Base-by-base conservation (phyloP, 2,888 invertebrate species). In the Timandra comae region DNA sequence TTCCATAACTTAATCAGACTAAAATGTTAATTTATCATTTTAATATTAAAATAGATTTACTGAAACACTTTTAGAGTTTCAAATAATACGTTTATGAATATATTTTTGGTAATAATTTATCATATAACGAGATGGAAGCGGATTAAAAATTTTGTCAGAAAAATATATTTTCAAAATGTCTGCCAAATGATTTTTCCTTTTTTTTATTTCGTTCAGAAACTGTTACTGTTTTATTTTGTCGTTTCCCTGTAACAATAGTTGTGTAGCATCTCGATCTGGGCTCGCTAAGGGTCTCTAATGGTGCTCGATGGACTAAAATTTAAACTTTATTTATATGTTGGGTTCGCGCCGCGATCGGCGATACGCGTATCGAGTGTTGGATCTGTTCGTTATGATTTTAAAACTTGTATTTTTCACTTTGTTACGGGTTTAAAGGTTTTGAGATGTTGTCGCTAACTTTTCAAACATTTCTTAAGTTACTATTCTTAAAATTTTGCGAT, bases 211-310 rank as follows among this genome's bases (percentile, higher is more conserved):
- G n/a, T n/a, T n/a, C n/a, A n/a, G n/a, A n/a, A n/a, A n/a, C n/a
- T n/a, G n/a, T n/a, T n/a, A n/a, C n/a, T n/a, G n/a, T n/a, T n/a
- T n/a, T n/a, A n/a, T n/a, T 72, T 75, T 78, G 71, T 71, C 76
- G 71, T 77, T 38, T 45, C 43, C 42, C 67, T 52, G 59, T 53
- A 70, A 77, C 78, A 76, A 75, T 74, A 75, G 73, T 61, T 72
- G 30, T 39, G 36, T 35, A 30, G 43, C 45, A 73, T 70, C 63
- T 52, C 43, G 44, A 46, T 43, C n/a, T n/a, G n/a, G 6, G 39
- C 36, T 39, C 70, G 65, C 73, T 81, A 80, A 81, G 81, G 81
- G 81, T 56, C 84, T 70, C 73, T 82, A 82, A 82, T 80, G 70
- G 82, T 69, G 61, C 52, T n/a, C 65, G 60, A 50, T 62, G 56